Evolutionary conservation across 2,888 invertebrate species (phyloP).

Genomic region (Cordilura impudica): DNA sequence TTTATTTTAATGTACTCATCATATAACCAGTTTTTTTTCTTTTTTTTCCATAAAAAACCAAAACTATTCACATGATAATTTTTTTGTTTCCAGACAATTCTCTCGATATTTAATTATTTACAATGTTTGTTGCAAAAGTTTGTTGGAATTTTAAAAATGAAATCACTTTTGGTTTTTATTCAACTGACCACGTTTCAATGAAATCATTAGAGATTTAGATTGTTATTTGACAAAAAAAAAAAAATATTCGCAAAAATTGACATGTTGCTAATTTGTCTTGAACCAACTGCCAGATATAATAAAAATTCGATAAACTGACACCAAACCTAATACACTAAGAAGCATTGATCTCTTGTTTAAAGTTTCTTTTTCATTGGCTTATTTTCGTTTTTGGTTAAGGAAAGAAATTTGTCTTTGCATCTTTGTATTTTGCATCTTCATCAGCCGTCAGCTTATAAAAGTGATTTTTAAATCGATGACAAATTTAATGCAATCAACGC

Average conservation of each 20-base stretch:
- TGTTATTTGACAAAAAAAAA: slow-evolving; percentile 49
- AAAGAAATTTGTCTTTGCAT: slow-evolving; percentile 22
- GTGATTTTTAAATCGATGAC: slow-evolving; percentile 62
- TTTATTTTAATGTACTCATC: background rate
- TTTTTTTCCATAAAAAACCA: slow-evolving; percentile 10
- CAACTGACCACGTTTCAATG: slow-evolving; percentile 18
- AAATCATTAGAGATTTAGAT: slow-evolving; percentile 40
- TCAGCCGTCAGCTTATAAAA: slow-evolving; percentile 63
- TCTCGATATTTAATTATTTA: slow-evolving; percentile 30
- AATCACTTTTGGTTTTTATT: slow-evolving; percentile 23
- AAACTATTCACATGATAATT: slow-evolving; percentile 30
- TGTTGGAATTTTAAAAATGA: slow-evolving; percentile 22
- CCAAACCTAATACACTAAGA: slow-evolving; percentile 57
- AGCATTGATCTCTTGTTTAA: slow-evolving; percentile 41
- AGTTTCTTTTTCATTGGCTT: background rate
- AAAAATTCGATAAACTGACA: slow-evolving; percentile 59
- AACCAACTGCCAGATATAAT: slow-evolving; percentile 59
- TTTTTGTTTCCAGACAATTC: slow-evolving; percentile 3
- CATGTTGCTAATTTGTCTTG: slow-evolving; percentile 61
- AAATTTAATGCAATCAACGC: slow-evolving; percentile 65
- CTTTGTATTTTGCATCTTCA: slow-evolving; percentile 60
- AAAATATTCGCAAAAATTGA: slow-evolving; percentile 38
- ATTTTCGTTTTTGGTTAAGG: background rate
- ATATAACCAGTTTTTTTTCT: slow-evolving; percentile 35
- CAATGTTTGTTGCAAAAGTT: slow-evolving; percentile 21